These are phyloP conservation scores for Polymixis lichenea DNA, from an alignment of 2,888 invertebrate genomes.

Conservation along the genomic window DNA sequence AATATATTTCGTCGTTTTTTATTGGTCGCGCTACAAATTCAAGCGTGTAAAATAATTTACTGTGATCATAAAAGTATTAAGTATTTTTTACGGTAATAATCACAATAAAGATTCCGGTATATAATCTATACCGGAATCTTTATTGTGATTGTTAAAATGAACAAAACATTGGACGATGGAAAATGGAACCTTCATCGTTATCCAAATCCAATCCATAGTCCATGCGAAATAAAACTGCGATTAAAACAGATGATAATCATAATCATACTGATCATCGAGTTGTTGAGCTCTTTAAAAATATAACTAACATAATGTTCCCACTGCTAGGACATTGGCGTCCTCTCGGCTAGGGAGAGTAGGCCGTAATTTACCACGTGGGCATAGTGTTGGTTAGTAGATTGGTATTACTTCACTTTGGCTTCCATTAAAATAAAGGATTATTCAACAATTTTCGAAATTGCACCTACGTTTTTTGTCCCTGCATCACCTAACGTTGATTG, in stretches of 20 bases:
- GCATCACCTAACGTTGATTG: background rate
- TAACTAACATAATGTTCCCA: too few relatives aligned
- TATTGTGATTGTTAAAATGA: too few relatives aligned
- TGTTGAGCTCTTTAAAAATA: background rate
- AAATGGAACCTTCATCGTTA: background rate
- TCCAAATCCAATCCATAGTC: background rate
- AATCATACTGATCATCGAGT: too few relatives aligned
- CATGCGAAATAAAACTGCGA: constrained; percentile 4
- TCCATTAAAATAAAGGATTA: background rate
- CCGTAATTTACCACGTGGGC: too few relatives aligned
- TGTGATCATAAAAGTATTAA: constrained; percentile 21
- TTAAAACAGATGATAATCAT: background rate
- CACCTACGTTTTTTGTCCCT: background rate
- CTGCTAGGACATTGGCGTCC: too few relatives aligned
- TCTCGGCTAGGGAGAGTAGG: too few relatives aligned
- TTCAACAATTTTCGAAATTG: background rate
- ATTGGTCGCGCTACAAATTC: background rate
- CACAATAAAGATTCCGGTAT: constrained; percentile 36
- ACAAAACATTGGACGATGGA: background rate
- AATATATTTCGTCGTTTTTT: background rate
- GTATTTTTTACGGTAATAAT: constrained; percentile 24
- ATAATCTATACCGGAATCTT: too few relatives aligned
- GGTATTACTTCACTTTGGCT: background rate
- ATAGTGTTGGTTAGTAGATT: too few relatives aligned
- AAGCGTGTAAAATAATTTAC: constrained; percentile 19